A percentile compares a stretch with the other conserved stretches of the same genome.
These are phyloP conservation scores for Schizotus pectinicornis DNA, from an alignment of 2,888 invertebrate species.

Conservation along the genomic window DNA sequence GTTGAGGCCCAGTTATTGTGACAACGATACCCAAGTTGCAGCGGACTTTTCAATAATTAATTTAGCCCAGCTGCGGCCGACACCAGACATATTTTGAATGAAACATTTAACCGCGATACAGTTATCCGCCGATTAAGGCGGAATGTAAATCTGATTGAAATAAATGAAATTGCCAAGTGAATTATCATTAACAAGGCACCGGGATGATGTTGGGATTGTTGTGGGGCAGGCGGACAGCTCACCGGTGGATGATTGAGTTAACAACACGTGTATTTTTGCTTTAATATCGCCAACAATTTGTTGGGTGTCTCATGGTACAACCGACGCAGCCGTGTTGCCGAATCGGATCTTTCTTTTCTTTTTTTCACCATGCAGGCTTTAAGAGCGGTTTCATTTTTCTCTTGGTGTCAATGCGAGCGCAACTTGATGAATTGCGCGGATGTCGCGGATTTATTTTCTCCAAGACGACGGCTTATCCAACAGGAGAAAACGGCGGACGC, in stretches of 20 bases:
- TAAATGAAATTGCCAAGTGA: conserved; percentile 29
- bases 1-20: neutral
- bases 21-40: neutral
- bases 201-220: conserved; percentile 6
- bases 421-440: no score
- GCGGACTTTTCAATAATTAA: conserved; percentile 14
- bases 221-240: conserved; percentile 2
- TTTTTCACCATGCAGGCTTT: no score
- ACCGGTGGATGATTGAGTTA: conserved; percentile 31
- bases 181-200: conserved; percentile 24
- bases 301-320: conserved; percentile 22
- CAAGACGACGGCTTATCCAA: no score
- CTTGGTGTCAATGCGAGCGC: no score
- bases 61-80: conserved; percentile 15
- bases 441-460: no score
- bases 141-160: conserved; percentile 25
- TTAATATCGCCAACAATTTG: conserved; percentile 35
- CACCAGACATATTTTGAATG: conserved; percentile 27
- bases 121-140: conserved; percentile 23
- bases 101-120: conserved; percentile 26
- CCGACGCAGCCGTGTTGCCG: conserved; percentile 14
- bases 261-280: conserved; percentile 34
- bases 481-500: no score
- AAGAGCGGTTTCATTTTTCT: no score
- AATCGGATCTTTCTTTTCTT: neutral